These are phyloP conservation scores for Alitta virens DNA, from an alignment of 2,888 invertebrate species.

Conservation along the genomic window DNA sequence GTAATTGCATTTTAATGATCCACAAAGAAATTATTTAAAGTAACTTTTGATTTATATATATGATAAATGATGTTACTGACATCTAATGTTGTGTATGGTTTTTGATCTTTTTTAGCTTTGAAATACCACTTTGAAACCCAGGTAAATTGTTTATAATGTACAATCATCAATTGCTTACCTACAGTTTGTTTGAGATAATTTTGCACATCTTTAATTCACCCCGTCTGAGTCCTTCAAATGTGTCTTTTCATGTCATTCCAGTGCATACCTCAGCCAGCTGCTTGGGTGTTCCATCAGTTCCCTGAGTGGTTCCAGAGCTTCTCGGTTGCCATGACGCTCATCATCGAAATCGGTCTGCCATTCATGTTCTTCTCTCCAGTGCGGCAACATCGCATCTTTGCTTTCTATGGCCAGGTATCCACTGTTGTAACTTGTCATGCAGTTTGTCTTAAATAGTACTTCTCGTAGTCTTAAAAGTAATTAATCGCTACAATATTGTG, in stretches of 20 bases:
- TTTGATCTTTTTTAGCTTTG: conserved; percentile 56
- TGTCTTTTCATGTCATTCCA: no score
- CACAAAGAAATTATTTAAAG: no score
- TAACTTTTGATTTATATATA: no score
- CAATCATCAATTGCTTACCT: background rate
- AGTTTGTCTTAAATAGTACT: no score
- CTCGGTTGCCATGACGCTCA: conserved; percentile 64
- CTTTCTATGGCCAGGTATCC: conserved; percentile 68
- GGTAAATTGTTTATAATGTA: conserved; percentile 46
- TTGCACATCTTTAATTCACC: no score
- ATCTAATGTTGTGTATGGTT: no score
- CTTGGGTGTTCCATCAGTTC: conserved; percentile 73
- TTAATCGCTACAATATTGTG: conserved; percentile 20
- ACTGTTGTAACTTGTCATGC: background rate
- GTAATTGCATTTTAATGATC: no score
- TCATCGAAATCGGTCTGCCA: conserved; percentile 69
- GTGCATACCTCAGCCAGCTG: conserved; percentile 71
- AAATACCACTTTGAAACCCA: conserved; percentile 70
- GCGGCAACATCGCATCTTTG: conserved; percentile 64
- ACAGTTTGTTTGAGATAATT: background rate
- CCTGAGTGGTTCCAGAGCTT: conserved; percentile 68
- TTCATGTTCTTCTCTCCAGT: conserved; percentile 73
- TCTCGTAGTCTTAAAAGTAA: conserved; percentile 33
- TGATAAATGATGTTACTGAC: no score
- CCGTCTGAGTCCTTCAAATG: no score